Evolutionary conservation across 2,888 invertebrate species (phyloP).

Genomic region (Dasypolia templi): DNA sequence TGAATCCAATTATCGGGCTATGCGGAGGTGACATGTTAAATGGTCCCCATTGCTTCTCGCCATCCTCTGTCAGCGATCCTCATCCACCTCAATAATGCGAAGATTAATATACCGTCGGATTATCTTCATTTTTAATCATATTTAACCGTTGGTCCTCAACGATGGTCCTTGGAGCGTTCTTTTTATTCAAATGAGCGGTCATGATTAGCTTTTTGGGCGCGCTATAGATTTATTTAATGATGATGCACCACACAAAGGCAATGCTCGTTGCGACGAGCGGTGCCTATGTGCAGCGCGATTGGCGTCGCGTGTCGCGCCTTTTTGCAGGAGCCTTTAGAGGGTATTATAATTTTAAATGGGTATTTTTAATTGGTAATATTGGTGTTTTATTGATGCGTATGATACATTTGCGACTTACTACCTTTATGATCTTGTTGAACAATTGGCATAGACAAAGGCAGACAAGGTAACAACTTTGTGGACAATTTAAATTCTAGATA

Average conservation of each 20-base stretch:
- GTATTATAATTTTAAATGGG: conserved; percentile 25
- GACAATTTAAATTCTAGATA: no score
- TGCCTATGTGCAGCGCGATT: conserved; percentile 49
- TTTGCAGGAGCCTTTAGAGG: conserved; percentile 41
- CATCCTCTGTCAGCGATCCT: conserved; percentile 63
- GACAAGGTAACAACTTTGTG: no score
- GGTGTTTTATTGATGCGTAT: background rate
- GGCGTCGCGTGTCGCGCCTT: no score
- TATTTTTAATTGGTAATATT: conserved; percentile 12
- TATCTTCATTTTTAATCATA: conserved; percentile 58
- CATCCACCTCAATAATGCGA: conserved; percentile 69
- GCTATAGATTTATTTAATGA: no score
- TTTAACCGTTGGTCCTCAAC: conserved; percentile 37
- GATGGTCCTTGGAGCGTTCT: no score
- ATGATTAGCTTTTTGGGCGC: no score
- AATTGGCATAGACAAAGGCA: background rate
- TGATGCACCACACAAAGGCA: no score
- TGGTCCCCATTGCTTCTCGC: conserved; percentile 79
- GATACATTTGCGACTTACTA: no score
- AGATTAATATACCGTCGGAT: conserved; percentile 64
- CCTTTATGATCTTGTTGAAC: background rate
- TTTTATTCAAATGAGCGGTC: no score
- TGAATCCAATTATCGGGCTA: conserved; percentile 87
- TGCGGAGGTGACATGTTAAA: conserved; percentile 85
- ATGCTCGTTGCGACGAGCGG: no score